These are phyloP conservation scores for Atta texana DNA, from an alignment of 1,140 invertebrate species.

Conservation along the genomic window DNA sequence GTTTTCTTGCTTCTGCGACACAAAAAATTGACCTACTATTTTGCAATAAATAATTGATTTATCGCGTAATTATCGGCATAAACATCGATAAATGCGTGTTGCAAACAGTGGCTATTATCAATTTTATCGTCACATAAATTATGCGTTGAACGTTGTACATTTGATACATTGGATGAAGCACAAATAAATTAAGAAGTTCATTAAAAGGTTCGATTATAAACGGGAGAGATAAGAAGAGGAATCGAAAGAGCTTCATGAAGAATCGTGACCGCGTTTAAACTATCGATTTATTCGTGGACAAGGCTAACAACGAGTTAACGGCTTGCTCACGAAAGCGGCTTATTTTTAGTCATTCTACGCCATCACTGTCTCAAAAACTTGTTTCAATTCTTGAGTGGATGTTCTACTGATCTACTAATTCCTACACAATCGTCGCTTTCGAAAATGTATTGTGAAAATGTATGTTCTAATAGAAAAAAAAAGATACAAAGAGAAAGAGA, in stretches of 20 bases:
- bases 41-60: constrained; percentile 35
- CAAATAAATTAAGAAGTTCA: constrained; percentile 30
- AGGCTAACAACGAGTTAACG: constrained; percentile 33
- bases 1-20: neutral
- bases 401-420: neutral
- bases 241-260: constrained; percentile 17
- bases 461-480: neutral
- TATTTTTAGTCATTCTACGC: constrained; percentile 18
- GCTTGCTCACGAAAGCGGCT: constrained; percentile 17
- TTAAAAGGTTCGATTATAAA: constrained; percentile 13
- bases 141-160: constrained; percentile 34
- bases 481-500: neutral
- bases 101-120: constrained; percentile 17
- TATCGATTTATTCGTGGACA: constrained; percentile 12
- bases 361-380: constrained; percentile 44
- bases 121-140: constrained; percentile 48
- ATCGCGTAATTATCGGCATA: constrained; percentile 12
- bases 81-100: constrained; percentile 10
- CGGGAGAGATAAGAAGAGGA: constrained; percentile 14
- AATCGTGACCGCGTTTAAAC: constrained; percentile 32
- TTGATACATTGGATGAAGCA: constrained; percentile 42
- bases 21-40: constrained; percentile 32
- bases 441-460: neutral
- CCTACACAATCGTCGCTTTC: neutral
- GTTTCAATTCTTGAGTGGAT: constrained; percentile 16